Evolutionary conservation across 2,797 vertebrate genomes (phyloP), one percentile per base, ranked within the genome.

Genomic region (Acanthis flammea): DNA sequence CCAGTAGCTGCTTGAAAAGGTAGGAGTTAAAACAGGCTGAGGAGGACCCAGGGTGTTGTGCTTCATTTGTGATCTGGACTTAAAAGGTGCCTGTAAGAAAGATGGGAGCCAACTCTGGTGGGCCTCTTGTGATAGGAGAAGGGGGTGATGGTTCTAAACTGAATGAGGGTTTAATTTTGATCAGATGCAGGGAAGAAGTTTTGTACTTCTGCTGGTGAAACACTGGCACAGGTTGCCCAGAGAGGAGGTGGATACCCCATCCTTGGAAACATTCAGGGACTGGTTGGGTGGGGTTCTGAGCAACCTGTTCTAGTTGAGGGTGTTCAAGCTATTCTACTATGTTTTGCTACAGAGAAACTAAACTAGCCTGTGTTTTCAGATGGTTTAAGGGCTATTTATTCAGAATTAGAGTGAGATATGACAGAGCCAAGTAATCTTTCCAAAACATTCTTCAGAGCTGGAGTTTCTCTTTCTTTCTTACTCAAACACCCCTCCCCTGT

Each of bases 301-400:
- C 58, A 66, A 1, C 16, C 33, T 72, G 22, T 6, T 60, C 3
- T 12, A 1, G 58, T 28, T 58, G 15, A 65, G 39, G 24, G 6
- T 65, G 51, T 27, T 58, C 45, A 42, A 41, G 18, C 30, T n/a
- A 3, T 65, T 71, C 8, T 65, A 0, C 23, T 41, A 0, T 39
- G 44, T 28, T 84, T 75, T 91, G 48, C 31, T 71, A 1, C 31
- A 48, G 51, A 75, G 39, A 23, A 71, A 30, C 12, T 45, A 23
- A 88, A 19, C 45, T 72, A 55, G 39, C 6, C 12, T 5, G 1
- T 78, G 18, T 42, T 65, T 55, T 65, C 30, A 21, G 24, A 33
- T 81, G 19, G 9, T 67, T 88, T 88, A 48, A 41, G 12, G 54
- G 9, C 2, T 37, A 7, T 75, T 60, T 92, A 8, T 80, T 71